Evolutionary conservation across 2,113 vertebrate genomes (phyloP), one percentile per base, ranked within the genome.

Genomic region (Galeopterus variegatus): DNA sequence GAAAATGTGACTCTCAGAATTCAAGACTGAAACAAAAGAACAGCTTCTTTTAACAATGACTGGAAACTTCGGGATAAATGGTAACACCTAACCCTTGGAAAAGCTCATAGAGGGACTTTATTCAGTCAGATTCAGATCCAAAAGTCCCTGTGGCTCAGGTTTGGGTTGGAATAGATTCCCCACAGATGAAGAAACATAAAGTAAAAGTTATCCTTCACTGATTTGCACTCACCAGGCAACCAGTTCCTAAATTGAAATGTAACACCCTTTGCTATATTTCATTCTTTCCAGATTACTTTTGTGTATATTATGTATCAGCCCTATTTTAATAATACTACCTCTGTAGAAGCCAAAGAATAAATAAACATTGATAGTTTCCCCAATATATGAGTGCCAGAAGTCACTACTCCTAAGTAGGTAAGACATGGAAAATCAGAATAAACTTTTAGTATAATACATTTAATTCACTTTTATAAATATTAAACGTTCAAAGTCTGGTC

Each of bases 141-240:
- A 23, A 89, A 12, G 8, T 56, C 28, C 73, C 60, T n/a, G 56
- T 65, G 60, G 26, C 56, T 94, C 62, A 90, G 33, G 15, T 91
- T 79, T 88, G n/a, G 33, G n/a, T 52, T 92, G 73, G 82, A 89
- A 80, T 2, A 54, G 36, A 80, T 69, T 90, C 67, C 50, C 45
- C 21, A 33, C 28, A 90, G 54, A 72, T 67, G 60, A 77, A 80
- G 64, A 84, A 95, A 94, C 14, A 82, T 9, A 82, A 81, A 69
- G 33, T 54, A 58, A 91, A 84, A 64, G 64, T 87, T 76, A 92
- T 58, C 50, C 62, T 88, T 82, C 81, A 77, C 13, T 80, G 84
- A n/a, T 60, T 86, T 79, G 94, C 84, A 79, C 56, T 92, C 80
- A 84, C 41, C 64, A 73, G 70, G n/a, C n/a, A 94, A 69, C 58